phyloP scores from a whole-genome alignment of 2,888 invertebrate species.

The Latheticus oryzae region DNA sequence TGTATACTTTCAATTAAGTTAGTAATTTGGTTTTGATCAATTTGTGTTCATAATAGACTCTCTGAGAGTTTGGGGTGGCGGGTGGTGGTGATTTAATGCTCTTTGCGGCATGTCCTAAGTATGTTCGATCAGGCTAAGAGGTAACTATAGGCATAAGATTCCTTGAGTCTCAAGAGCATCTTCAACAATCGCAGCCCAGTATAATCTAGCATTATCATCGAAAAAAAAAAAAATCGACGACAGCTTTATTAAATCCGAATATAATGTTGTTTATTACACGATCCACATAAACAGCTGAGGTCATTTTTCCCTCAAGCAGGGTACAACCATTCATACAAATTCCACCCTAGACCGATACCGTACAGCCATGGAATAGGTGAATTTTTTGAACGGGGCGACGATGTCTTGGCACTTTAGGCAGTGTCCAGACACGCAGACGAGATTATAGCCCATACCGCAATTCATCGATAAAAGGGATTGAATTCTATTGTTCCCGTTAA shows the following conservation, averaged over 20 bases:
- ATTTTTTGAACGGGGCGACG: not conserved
- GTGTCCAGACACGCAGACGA: not conserved
- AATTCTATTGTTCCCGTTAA: not conserved
- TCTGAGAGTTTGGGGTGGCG: not conserved
- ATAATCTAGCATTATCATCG: not conserved
- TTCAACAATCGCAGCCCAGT: not conserved
- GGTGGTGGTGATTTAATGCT: not conserved
- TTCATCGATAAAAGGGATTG: not conserved
- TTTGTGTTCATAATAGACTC: not conserved
- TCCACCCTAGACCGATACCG: not conserved
- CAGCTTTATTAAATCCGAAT: not conserved
- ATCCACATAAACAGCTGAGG: not conserved
- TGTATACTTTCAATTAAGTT: not conserved
- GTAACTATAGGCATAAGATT: not conserved
- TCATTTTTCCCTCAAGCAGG: not conserved
- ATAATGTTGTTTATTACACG: not conserved
- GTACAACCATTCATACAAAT: not conserved
- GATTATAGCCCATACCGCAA: not conserved
- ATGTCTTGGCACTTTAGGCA: not conserved
- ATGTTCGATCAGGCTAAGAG: not conserved
- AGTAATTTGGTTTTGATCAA: not conserved
- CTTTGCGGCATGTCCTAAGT: not conserved
- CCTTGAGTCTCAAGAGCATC: not conserved
- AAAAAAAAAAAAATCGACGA: not conserved
- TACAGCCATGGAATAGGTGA: not conserved